Percentiles rank a stretch among this genome's conserved stretches.
These are phyloP conservation scores for Limnephilus rhombicus DNA, from an alignment of 2,888 invertebrate genomes.

Conservation along the genomic window DNA sequence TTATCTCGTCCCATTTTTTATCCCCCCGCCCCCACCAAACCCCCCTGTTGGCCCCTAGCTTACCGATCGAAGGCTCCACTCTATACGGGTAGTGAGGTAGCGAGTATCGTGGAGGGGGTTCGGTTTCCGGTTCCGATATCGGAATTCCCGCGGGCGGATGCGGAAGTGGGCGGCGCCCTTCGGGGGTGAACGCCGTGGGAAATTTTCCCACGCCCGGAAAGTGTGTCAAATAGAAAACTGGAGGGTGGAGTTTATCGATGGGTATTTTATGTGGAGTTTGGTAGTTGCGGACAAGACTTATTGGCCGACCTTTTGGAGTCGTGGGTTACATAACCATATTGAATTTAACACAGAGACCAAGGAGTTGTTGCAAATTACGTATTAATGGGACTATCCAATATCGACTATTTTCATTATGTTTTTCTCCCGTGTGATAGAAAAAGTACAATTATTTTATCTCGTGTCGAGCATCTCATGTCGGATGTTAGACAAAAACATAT, in stretches of 20 bases:
- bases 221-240: conserved; percentile 10
- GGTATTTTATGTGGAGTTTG: neutral
- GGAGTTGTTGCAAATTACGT: neutral
- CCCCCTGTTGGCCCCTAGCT: conserved; percentile 15
- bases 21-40: neutral
- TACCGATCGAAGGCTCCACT: conserved; percentile 42
- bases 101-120: conserved; percentile 36
- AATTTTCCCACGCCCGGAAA: conserved; percentile 36
- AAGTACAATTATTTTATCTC: too few species aligned
- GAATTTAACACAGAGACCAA: neutral
- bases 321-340: neutral
- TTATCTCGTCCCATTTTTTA: conserved; percentile 41
- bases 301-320: neutral
- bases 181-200: conserved; percentile 37
- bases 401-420: too few species aligned
- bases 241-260: conserved; percentile 1
- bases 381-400: too few species aligned
- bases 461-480: too few species aligned
- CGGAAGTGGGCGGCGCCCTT: conserved; percentile 47
- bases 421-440: too few species aligned
- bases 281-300: neutral
- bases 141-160: conserved; percentile 53
- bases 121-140: conserved; percentile 57
- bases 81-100: neutral
- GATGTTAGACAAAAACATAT: too few species aligned